Evolutionary conservation across 2,113 vertebrate species (phyloP).

Genomic region (Neoarius graeffei): DNA sequence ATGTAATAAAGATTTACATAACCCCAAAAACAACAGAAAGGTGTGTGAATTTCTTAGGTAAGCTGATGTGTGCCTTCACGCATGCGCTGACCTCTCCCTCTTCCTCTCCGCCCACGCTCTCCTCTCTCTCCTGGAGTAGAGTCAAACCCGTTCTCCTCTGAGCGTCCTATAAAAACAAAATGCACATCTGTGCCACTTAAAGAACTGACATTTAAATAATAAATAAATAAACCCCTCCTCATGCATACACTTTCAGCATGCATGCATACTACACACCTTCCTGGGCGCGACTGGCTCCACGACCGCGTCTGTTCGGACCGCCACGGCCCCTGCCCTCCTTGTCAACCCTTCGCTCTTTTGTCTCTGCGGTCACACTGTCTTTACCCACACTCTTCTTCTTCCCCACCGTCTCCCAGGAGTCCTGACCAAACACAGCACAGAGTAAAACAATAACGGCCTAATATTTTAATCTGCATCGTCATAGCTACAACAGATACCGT

Average conservation of each 20-base stretch:
- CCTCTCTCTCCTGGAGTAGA: slow-evolving; percentile 80
- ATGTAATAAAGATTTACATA: background rate
- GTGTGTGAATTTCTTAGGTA: background rate
- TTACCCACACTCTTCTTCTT: slow-evolving; percentile 92
- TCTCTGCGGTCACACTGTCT: slow-evolving; percentile 80
- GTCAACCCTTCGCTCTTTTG: slow-evolving; percentile 89
- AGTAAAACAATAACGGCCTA: background rate
- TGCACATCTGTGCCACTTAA: background rate
- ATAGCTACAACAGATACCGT: background rate
- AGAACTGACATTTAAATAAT: background rate
- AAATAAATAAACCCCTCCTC: background rate
- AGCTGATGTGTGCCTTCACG: background rate
- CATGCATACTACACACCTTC: slow-evolving; percentile 73
- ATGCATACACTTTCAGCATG: background rate
- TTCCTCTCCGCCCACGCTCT: slow-evolving; percentile 85
- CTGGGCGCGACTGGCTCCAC: slow-evolving; percentile 80
- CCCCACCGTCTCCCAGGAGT: slow-evolving; percentile 96
- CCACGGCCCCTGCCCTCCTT: slow-evolving; percentile 83
- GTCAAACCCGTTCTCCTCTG: slow-evolving; percentile 93
- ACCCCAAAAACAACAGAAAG: background rate
- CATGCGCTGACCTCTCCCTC: slow-evolving; percentile 79
- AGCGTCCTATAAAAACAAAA: slow-evolving; percentile 71
- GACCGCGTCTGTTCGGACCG: slow-evolving; percentile 80
- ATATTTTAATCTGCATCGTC: background rate
- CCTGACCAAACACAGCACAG: slow-evolving; percentile 68